phyloP scores from a whole-genome alignment of 2,797 vertebrate species.

The Denticeps clupeoides region DNA sequence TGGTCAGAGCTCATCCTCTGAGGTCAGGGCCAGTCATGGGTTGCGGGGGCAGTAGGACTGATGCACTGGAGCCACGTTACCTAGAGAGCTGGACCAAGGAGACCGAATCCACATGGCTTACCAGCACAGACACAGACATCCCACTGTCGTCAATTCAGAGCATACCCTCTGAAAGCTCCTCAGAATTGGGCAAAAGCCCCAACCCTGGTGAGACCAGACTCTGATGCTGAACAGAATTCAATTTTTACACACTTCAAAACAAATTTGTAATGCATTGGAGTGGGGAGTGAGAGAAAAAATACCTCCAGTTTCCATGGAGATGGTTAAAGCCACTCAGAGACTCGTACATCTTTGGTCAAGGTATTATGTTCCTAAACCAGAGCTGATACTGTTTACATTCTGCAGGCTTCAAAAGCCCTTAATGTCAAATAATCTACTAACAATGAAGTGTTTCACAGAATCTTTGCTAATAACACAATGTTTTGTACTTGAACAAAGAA shows the following conservation, averaged over 20 bases:
- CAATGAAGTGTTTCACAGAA: too few species aligned
- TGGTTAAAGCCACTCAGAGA: slow-evolving; percentile 33
- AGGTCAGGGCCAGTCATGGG: slow-evolving; percentile 46
- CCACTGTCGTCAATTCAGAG: slow-evolving; percentile 67
- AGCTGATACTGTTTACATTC: too few species aligned
- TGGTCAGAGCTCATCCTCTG: background rate
- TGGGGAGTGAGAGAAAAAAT: slow-evolving; percentile 6
- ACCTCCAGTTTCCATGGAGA: slow-evolving; percentile 53
- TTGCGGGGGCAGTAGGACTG: slow-evolving; percentile 68
- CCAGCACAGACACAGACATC: slow-evolving; percentile 62
- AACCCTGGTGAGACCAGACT: slow-evolving; percentile 45
- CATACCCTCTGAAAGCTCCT: slow-evolving; percentile 57
- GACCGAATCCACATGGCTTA: slow-evolving; percentile 68
- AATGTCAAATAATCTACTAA: too few species aligned
- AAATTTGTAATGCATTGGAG: background rate
- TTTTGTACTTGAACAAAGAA: too few species aligned
- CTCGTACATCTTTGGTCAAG: background rate
- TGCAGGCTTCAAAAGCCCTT: too few species aligned
- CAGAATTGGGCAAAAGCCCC: slow-evolving; percentile 49
- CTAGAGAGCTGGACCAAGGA: slow-evolving; percentile 73
- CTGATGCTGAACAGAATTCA: background rate
- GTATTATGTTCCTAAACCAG: too few species aligned
- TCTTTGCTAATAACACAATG: too few species aligned
- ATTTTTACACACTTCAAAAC: background rate
- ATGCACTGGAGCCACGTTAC: slow-evolving; percentile 66